Evolutionary conservation across 2,888 invertebrate genomes (phyloP), one percentile per base, ranked within the genome.

Genomic region (Trichopria drosophilae): DNA sequence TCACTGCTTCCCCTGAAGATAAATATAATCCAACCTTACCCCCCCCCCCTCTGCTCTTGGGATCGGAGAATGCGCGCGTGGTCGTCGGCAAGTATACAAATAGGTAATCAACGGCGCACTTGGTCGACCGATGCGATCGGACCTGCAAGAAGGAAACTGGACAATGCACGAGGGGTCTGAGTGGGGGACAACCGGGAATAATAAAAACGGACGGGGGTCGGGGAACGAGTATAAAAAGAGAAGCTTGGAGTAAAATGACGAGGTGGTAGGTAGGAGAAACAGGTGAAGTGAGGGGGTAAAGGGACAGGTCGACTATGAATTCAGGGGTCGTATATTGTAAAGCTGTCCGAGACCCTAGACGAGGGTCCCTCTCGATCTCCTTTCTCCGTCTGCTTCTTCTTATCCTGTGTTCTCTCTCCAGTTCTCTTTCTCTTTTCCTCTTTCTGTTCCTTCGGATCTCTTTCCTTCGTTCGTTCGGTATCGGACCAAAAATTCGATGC

Each of bases 281-380:
- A 10, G 15, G 20, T 18, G 20, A 9, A 20, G 35, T 18, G n/a
- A 32, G 28, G 3, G 29, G 12, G 22, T 6, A 12, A 22, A 29
- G 12, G 12, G 20, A 28, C 9, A 19, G 46, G 41, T 46, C 37
- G 46, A 50, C 50, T 46, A 43, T 42, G 47, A 48, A 51, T 53
- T 53, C 46, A 47, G 47, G 47, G 47, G 51, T 56, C 47, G 53
- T 45, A 56, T n/a, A n/a, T 56, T 56, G 56, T 56, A 42, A 40
- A 49, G 49, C 56, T 53, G 53, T 56, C 56, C 42, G 47, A 52
- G 46, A 32, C 28, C 24, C 44, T 56, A 39, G 49, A 49, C 53
- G 50, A 46, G 50, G 56, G 53, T 56, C 47, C 40, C 36, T 47
- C 42, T n/a, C n/a, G n/a, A n/a, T n/a, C 47, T 46, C 50, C 50